Percentiles rank a stretch among this genome's conserved stretches.
Conservation (phyloP, 2,888 invertebrate genomes). For the Tenthredo amoena region DNA sequence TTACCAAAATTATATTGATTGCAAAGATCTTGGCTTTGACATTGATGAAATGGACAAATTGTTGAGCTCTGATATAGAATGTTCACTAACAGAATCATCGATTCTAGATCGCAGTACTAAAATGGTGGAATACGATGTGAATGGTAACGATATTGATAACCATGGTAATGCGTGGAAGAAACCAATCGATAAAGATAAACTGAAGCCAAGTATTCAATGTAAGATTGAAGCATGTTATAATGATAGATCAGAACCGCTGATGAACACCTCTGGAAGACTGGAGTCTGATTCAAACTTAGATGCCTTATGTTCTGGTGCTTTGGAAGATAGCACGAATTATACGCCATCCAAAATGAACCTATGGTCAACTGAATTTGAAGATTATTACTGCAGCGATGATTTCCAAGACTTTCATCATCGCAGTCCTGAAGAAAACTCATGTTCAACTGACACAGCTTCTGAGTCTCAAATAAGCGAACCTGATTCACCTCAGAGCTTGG, state of each 20-base stretch:
- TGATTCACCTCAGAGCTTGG: neutral
- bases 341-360: neutral
- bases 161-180: neutral
- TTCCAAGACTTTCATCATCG: neutral
- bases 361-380: neutral
- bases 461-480: neutral
- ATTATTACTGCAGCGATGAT: conserved; percentile 17
- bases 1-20: conserved; percentile 34
- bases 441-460: conserved; percentile 8
- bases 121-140: conserved; percentile 16
- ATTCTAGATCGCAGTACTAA: neutral
- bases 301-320: neutral
- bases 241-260: neutral
- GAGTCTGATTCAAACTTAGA: neutral
- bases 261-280: neutral
- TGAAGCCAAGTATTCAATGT: neutral
- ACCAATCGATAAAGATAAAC: neutral
- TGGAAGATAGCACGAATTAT: neutral
- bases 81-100: neutral
- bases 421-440: neutral
- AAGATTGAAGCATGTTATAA: neutral
- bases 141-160: conserved; percentile 26
- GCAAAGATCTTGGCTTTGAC: neutral
- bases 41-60: conserved; percentile 37
- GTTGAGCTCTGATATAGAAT: neutral